Evolutionary conservation across 92 coral and sea anemone genomes (phyloP).

Genomic region (Pocillopora meandrina): DNA sequence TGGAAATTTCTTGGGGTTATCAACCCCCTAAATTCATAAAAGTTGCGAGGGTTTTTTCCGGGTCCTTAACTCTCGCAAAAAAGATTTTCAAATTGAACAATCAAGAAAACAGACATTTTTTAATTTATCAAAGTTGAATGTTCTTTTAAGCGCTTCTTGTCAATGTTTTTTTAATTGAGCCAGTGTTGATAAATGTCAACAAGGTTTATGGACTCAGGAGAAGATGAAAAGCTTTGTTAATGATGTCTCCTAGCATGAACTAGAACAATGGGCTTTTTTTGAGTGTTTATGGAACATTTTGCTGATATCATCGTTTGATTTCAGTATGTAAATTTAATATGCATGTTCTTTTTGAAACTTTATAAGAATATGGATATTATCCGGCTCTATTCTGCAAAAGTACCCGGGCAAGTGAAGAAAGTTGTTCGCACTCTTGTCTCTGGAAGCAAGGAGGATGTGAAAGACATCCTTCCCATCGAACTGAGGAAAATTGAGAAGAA

Average conservation of each 20-base stretch:
- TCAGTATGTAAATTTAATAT: too few relatives aligned
- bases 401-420: slow-evolving; percentile 60
- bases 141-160: too few relatives aligned
- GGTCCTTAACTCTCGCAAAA: too few relatives aligned
- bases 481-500: slow-evolving; percentile 48
- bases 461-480: slow-evolving; percentile 50
- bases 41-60: too few relatives aligned
- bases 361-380: slow-evolving; percentile 60
- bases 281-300: too few relatives aligned
- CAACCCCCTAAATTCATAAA: too few relatives aligned
- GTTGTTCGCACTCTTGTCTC: slow-evolving; percentile 52
- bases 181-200: slow-evolving; percentile 21
- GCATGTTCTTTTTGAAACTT: neutral
- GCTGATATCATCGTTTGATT: too few relatives aligned
- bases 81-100: too few relatives aligned
- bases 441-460: slow-evolving; percentile 52
- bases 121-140: too few relatives aligned
- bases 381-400: slow-evolving; percentile 49
- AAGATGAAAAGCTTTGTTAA: slow-evolving; percentile 46
- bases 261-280: too few relatives aligned
- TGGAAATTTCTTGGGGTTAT: too few relatives aligned
- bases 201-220: slow-evolving; percentile 51
- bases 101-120: too few relatives aligned
- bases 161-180: neutral
- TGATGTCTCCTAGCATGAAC: slow-evolving; percentile 55